Evolutionary conservation across 2,888 invertebrate genomes (phyloP), one percentile per base, ranked within the genome.

Genomic region (Andricus quercusramuli): DNA sequence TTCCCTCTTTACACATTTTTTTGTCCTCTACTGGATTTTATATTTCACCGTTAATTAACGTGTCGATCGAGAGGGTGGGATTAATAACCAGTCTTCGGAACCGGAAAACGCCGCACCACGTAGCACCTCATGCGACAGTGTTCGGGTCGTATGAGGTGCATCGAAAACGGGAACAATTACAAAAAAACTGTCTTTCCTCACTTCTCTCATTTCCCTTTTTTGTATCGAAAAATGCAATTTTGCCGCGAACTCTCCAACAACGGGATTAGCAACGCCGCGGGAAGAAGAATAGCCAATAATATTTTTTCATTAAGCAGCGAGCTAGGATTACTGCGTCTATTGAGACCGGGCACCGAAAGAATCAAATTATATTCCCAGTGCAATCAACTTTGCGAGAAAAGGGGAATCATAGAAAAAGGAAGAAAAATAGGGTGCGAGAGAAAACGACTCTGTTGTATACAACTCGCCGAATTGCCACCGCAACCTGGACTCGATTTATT

Each of bases 351-450:
- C 85, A 84, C 85, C 86, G 85, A 85, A 87, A 89, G 88, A 91
- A 91, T 91, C 89, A 90, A 92, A 91, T 92, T 91, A 89, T 90
- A 91, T 90, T 91, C 90, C 90, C 91, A 88, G 85, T 81, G 90
- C 90, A 91, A 92, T 91, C 90, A 91, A 89, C 85, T 88, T 86
- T 77, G 78, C 81, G 81, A 81, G 85, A 80, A 82, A 83, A 84
- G 86, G 81, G 80, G 77, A 65, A 70, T 76, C 62, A 79, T 78
- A 74, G 32, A 51, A 78, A 62, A 51, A 70, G 32, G 32, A 51
- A 78, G 56, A 47, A 70, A 44, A 65, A 25, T 41, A 56, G 51
- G 64, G 44, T 47, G 44, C 32, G 64, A 68, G 59, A 44, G 74
- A 44, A 77, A 77, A 59, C 47, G 67, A 81, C 78, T 81, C 82